Percentiles rank a stretch among this genome's conserved stretches.
phyloP scores from a whole-genome alignment of 2,113 vertebrate genomes.

The Polypterus bichir region DNA sequence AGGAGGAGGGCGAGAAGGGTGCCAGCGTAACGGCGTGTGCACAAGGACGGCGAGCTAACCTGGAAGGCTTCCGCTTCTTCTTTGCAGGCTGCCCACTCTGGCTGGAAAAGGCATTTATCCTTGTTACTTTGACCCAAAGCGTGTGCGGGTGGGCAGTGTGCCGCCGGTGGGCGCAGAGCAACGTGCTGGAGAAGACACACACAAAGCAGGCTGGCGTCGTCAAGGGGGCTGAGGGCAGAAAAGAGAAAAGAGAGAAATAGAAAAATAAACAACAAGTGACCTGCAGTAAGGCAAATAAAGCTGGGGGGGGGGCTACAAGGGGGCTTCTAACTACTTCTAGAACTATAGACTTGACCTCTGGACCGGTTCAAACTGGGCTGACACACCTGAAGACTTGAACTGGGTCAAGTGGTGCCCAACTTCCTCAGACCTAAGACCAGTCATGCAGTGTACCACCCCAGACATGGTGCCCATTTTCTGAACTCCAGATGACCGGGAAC shows the following conservation, averaged over 20 bases:
- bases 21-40: not conserved
- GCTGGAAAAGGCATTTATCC: constrained; percentile 56
- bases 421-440: no score
- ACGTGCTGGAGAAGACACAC: not conserved
- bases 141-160: constrained; percentile 15
- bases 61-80: constrained; percentile 57
- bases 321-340: no score
- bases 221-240: not conserved
- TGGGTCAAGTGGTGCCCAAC: no score
- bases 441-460: no score
- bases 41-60: constrained; percentile 28
- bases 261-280: not conserved
- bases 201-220: not conserved
- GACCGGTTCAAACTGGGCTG: no score
- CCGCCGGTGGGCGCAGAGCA: not conserved
- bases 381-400: no score
- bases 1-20: constrained; percentile 2
- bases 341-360: no score
- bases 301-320: no score
- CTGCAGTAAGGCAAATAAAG: no score
- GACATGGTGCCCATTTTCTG: no score
- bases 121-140: constrained; percentile 28
- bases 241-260: not conserved
- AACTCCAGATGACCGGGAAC: no score
- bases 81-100: constrained; percentile 45